A percentile compares a stretch with the other conserved stretches of the same genome.
Conservation (phyloP, 2,113 vertebrate species). For the Craseonycteris thonglongyai region DNA sequence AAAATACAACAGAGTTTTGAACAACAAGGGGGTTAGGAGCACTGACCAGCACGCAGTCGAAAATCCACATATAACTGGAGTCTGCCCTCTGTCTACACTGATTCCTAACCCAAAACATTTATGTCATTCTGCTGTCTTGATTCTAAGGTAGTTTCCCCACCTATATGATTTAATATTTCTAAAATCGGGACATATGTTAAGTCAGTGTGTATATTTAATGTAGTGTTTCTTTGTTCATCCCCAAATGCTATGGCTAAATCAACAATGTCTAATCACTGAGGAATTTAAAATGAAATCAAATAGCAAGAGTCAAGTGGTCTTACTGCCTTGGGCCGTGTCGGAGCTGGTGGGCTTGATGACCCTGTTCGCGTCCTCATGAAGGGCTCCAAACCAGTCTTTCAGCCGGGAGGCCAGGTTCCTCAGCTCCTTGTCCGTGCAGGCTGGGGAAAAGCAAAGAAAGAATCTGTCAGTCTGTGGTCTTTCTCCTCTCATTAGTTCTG, state of each 20-base stretch:
- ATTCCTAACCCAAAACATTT: neutral
- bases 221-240: neutral
- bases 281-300: neutral
- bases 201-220: neutral
- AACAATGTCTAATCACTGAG: neutral
- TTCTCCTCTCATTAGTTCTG: neutral
- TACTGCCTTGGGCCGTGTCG: slow-evolving; percentile 87
- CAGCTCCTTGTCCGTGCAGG: slow-evolving; percentile 90
- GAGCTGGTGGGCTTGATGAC: slow-evolving; percentile 90
- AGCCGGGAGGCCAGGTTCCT: slow-evolving; percentile 90
- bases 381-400: slow-evolving; percentile 95
- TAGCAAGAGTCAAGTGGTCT: slow-evolving; percentile 66
- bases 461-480: neutral
- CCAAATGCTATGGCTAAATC: neutral
- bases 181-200: neutral
- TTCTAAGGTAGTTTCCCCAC: neutral
- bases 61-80: neutral
- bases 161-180: neutral
- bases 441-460: slow-evolving; percentile 77
- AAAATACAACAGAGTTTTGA: neutral
- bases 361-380: slow-evolving; percentile 93
- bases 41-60: neutral
- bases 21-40: too few relatives aligned
- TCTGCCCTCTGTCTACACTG: neutral
- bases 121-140: neutral